Percentiles rank a stretch among this genome's conserved stretches.
These are phyloP conservation scores for Eupsilia transversa DNA, from an alignment of 2,888 invertebrate genomes.

Conservation along the genomic window DNA sequence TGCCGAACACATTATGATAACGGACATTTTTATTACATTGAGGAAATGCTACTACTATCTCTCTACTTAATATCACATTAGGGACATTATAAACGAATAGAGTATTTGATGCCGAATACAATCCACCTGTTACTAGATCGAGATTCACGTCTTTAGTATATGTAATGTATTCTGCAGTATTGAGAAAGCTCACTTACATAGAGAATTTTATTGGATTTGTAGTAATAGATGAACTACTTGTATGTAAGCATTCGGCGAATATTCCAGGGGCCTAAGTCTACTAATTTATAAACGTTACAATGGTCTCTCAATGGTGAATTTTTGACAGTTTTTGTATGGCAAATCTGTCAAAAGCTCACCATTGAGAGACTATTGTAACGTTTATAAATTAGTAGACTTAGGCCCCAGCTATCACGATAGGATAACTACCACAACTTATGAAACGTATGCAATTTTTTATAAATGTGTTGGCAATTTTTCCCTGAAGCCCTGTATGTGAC, in stretches of 20 bases:
- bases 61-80: slow-evolving; percentile 62
- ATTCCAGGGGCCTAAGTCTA: too few relatives aligned
- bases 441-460: background rate
- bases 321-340: too few relatives aligned
- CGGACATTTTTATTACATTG: slow-evolving; percentile 50
- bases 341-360: too few relatives aligned
- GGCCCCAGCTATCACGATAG: background rate
- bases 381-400: too few relatives aligned
- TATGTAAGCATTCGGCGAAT: background rate
- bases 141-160: slow-evolving; percentile 1
- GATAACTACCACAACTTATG: background rate
- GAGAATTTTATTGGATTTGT: background rate
- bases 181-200: background rate
- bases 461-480: background rate
- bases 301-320: too few relatives aligned
- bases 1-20: slow-evolving; percentile 45
- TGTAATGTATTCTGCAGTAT: background rate
- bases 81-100: slow-evolving; percentile 6
- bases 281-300: too few relatives aligned
- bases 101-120: slow-evolving; percentile 27
- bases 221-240: background rate
- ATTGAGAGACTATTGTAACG: too few relatives aligned
- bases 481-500: background rate
- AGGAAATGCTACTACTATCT: slow-evolving; percentile 48
- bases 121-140: slow-evolving; percentile 30